Percentiles rank a stretch among this genome's conserved stretches.
phyloP scores from a whole-genome alignment of 1,140 invertebrate genomes.

The Drosophila ananassae region DNA sequence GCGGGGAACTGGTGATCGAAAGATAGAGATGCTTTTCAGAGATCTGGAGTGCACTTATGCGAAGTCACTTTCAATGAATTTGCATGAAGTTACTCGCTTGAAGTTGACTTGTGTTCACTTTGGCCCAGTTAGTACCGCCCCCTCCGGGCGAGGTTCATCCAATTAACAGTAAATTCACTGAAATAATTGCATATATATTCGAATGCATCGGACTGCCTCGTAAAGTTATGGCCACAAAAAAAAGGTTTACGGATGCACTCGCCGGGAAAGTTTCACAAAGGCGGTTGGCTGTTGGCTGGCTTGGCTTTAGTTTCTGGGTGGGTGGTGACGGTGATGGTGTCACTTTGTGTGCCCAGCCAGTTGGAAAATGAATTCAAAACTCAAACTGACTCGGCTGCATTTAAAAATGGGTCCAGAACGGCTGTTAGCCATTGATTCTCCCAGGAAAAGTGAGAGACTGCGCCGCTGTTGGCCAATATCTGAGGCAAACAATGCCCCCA shows the following conservation, averaged over 20 bases:
- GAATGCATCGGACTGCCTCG: constrained; percentile 36
- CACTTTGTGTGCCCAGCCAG: constrained; percentile 68
- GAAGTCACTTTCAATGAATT: constrained; percentile 18
- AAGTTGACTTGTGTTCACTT: constrained; percentile 35
- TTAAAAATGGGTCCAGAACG: constrained; percentile 18
- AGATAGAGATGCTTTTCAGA: constrained; percentile 8
- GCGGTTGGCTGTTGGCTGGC: background rate
- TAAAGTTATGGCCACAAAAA: constrained; percentile 37
- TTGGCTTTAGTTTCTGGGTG: background rate
- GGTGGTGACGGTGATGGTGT: constrained; percentile 18
- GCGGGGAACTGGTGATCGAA: constrained; percentile 24
- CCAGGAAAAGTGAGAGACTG: background rate
- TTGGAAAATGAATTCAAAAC: constrained; percentile 77
- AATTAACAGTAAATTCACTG: constrained; percentile 65
- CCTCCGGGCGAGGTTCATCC: constrained; percentile 18
- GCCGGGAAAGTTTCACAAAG: background rate
- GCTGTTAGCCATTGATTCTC: constrained; percentile 3
- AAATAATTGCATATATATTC: constrained; percentile 69
- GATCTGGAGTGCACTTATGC: background rate
- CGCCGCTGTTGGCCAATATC: constrained; percentile 33
- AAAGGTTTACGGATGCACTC: constrained; percentile 38
- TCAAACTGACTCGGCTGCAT: constrained; percentile 37
- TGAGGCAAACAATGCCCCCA: constrained; percentile 29
- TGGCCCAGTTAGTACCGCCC: constrained; percentile 13
- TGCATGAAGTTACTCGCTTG: constrained; percentile 30